A percentile compares a stretch with the other conserved stretches of the same genome.
Evolutionary conservation across 53 echinoderm and acorn worm species (phyloP).

Genomic region (Holothuria leucospilota): DNA sequence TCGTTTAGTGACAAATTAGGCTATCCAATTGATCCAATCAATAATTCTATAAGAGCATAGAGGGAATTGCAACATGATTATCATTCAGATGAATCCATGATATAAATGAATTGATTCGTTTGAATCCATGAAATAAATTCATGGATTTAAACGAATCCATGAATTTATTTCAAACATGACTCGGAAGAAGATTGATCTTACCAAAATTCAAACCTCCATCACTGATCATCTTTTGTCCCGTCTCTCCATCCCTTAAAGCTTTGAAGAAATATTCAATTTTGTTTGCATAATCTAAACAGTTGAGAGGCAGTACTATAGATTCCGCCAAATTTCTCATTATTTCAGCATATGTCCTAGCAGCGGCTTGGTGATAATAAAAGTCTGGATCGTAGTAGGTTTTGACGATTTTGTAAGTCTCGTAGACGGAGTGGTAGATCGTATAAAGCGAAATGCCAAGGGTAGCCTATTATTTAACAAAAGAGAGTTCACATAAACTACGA

Average conservation of each 20-base stretch:
- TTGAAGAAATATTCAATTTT: conserved; percentile 67
- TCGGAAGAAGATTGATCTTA: conserved; percentile 4
- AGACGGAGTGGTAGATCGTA: conserved; percentile 82
- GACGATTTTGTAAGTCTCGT: conserved; percentile 82
- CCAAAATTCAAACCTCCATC: conserved; percentile 70
- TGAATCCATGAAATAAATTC: too few species aligned
- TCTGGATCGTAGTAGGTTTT: conserved; percentile 72
- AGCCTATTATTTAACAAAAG: conserved; percentile 2
- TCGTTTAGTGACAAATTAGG: too few species aligned
- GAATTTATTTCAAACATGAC: too few species aligned
- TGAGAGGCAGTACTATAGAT: conserved; percentile 74
- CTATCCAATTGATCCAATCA: too few species aligned
- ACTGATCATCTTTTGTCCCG: conserved; percentile 65
- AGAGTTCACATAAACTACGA: too few species aligned
- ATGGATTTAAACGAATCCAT: too few species aligned
- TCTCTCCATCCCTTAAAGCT: conserved; percentile 60
- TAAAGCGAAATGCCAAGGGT: conserved; percentile 59
- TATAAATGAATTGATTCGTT: too few species aligned
- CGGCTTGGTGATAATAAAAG: conserved; percentile 77
- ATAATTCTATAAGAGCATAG: too few species aligned
- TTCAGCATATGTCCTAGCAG: conserved; percentile 67
- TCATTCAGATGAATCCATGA: too few species aligned
- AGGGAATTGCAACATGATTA: too few species aligned
- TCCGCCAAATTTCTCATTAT: conserved; percentile 75
- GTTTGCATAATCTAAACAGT: conserved; percentile 67